Evolutionary conservation across 53 echinoderm and acorn worm species (phyloP).

Genomic region (Actinopyga echinites): DNA sequence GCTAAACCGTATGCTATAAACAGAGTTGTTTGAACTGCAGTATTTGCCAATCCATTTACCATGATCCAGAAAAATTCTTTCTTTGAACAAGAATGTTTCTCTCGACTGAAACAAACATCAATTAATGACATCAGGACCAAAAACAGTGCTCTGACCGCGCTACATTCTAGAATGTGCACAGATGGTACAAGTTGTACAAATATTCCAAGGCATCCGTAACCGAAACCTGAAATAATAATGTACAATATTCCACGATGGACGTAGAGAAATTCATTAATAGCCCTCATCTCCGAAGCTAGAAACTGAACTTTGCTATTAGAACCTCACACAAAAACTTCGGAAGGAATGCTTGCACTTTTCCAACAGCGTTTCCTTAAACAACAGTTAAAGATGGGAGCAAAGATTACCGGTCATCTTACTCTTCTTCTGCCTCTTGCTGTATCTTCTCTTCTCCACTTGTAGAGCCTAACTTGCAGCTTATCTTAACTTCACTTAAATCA

Average conservation of each 20-base stretch:
- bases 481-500: too few relatives aligned
- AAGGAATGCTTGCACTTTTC: too few relatives aligned
- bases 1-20: background rate
- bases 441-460: too few relatives aligned
- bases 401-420: too few relatives aligned
- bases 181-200: background rate
- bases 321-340: too few relatives aligned
- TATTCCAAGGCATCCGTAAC: background rate
- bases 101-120: background rate
- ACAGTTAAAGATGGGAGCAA: too few relatives aligned
- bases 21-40: background rate
- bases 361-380: too few relatives aligned
- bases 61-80: background rate
- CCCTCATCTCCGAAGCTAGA: too few relatives aligned
- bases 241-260: background rate
- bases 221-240: background rate
- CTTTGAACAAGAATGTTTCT: background rate
- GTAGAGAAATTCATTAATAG: too few relatives aligned
- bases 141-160: background rate
- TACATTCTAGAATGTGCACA: background rate
- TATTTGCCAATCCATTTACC: background rate
- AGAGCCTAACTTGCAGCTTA: too few relatives aligned
- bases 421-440: too few relatives aligned
- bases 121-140: background rate
- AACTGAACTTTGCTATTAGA: too few relatives aligned